Conservation (phyloP, 2,888 invertebrate genomes). For the Eutolmus rufibarbis region DNA sequence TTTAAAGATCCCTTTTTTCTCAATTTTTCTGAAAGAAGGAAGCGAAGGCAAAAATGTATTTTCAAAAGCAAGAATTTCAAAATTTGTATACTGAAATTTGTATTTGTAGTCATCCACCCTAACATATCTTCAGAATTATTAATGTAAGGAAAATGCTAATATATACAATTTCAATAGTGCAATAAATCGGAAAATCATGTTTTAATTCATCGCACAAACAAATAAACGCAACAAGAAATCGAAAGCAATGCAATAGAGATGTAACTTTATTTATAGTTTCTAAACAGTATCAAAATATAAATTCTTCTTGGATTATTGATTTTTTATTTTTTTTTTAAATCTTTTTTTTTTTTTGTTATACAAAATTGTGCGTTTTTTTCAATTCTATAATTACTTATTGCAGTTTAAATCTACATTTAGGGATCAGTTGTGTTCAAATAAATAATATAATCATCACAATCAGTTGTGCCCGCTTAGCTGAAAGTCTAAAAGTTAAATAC, state of each 20-base stretch:
- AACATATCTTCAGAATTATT: too few relatives aligned
- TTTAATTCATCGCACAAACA: too few relatives aligned
- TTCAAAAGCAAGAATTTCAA: too few relatives aligned
- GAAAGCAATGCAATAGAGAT: background rate
- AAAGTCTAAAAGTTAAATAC: background rate
- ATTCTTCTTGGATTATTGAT: background rate
- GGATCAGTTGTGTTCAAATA: background rate
- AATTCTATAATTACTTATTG: slow-evolving; percentile 3
- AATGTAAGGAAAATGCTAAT: too few relatives aligned
- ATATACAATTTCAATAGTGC: too few relatives aligned
- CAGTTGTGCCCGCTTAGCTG: background rate
- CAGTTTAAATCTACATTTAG: background rate
- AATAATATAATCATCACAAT: background rate
- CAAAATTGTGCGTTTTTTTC: slow-evolving; percentile 25
- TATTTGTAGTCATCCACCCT: too few relatives aligned
- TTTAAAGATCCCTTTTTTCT: too few relatives aligned
- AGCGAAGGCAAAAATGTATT: too few relatives aligned
- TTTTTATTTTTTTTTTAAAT: background rate
- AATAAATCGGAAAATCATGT: too few relatives aligned
- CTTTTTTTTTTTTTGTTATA: background rate
- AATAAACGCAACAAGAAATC: background rate
- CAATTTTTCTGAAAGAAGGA: too few relatives aligned
- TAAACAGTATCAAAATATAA: slow-evolving; percentile 24
- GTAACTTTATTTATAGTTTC: slow-evolving; percentile 1
- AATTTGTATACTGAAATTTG: too few relatives aligned